Evolutionary conservation across 2,113 vertebrate genomes (phyloP).

Genomic region (Cottus gobio): DNA sequence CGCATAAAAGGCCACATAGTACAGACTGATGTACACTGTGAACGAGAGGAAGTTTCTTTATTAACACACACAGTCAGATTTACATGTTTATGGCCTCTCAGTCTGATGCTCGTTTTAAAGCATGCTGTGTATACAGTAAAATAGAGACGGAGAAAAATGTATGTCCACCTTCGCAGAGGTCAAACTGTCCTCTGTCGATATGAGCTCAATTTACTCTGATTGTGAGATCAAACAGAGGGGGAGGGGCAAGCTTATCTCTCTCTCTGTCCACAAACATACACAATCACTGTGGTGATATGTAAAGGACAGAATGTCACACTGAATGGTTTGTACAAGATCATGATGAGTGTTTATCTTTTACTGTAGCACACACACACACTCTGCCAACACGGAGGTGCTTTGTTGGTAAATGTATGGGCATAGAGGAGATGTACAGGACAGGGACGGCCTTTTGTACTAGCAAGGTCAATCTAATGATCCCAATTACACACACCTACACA

Average conservation of each 20-base stretch:
- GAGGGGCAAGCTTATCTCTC: constrained; percentile 10
- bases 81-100: not conserved
- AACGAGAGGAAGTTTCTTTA: constrained; percentile 18
- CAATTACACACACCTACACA: not conserved
- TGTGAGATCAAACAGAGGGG: constrained; percentile 36
- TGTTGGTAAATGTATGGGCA: no score
- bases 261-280: constrained; percentile 30
- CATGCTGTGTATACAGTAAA: constrained; percentile 63
- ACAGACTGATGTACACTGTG: constrained; percentile 92
- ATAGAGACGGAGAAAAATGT: not conserved
- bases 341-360: not conserved
- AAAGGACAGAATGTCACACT: constrained; percentile 39
- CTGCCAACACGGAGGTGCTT: no score
- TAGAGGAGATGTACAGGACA: no score
- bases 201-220: constrained; percentile 44
- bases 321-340: not conserved
- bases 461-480: no score
- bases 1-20: constrained; percentile 91
- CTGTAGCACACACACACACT: not conserved
- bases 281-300: not conserved
- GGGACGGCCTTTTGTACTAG: no score
- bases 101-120: not conserved
- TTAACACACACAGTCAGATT: not conserved
- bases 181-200: constrained; percentile 46
- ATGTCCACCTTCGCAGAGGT: constrained; percentile 14